Percentiles rank a stretch among this genome's conserved stretches.
These are phyloP conservation scores for Galaxea fascicularis DNA, from an alignment of 92 coral and sea anemone genomes.

Conservation along the genomic window DNA sequence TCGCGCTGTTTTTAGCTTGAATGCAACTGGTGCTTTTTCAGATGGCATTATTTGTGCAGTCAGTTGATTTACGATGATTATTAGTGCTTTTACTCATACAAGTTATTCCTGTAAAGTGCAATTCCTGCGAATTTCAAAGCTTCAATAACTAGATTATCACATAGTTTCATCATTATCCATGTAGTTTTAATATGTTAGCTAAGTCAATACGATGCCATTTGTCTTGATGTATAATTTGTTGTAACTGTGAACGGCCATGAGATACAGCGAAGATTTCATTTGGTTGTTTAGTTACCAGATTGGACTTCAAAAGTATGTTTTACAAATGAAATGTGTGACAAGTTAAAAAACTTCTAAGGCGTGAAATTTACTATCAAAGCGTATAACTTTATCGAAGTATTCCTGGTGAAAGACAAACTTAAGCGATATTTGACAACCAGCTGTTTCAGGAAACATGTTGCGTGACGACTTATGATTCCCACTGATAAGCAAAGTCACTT, in stretches of 20 bases:
- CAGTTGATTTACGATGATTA: no score
- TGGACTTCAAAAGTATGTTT: neutral
- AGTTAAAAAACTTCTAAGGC: neutral
- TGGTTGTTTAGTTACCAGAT: neutral
- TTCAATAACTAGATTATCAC: constrained; percentile 4
- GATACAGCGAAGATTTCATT: no score
- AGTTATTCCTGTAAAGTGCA: neutral
- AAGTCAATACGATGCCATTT: constrained; percentile 16
- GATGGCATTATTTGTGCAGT: no score
- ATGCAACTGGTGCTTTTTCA: constrained; percentile 40
- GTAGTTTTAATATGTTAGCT: constrained; percentile 13
- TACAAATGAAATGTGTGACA: neutral
- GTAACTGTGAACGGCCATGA: neutral
- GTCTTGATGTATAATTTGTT: neutral
- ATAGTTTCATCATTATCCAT: neutral
- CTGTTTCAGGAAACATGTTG: neutral
- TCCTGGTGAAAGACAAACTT: constrained; percentile 7
- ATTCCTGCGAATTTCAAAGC: neutral
- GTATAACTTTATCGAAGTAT: neutral
- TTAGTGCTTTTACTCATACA: no score
- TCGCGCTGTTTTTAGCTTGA: constrained; percentile 42
- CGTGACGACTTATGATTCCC: neutral
- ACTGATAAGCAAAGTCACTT: neutral
- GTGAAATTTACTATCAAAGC: neutral
- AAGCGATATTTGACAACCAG: constrained; percentile 4